These are phyloP conservation scores for Girardinus metallicus DNA, from an alignment of 2,797 vertebrate species.

Conservation along the genomic window DNA sequence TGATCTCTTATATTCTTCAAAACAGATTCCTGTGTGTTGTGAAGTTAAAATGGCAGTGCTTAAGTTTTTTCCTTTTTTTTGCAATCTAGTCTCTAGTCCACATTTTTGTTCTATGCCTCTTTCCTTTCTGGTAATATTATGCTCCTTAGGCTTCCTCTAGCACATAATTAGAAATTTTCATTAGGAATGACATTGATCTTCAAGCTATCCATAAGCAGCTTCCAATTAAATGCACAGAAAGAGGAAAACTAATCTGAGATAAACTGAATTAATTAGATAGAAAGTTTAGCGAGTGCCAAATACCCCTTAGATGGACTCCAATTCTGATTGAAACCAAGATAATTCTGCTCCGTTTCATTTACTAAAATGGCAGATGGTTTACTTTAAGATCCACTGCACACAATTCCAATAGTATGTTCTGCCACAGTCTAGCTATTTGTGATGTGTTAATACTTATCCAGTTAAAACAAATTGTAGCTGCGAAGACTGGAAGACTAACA, in stretches of 20 bases:
- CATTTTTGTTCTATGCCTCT: conserved; percentile 18
- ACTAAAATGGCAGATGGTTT: conserved; percentile 32
- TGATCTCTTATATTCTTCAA: conserved; percentile 27
- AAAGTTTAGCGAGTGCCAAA: conserved; percentile 50
- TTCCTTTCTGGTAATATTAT: conserved; percentile 48
- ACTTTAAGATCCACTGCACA: conserved; percentile 28
- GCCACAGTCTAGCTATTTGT: conserved; percentile 11
- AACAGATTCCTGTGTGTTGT: conserved; percentile 26
- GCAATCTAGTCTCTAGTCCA: conserved; percentile 25
- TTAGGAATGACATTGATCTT: conserved; percentile 65
- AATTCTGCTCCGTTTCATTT: conserved; percentile 27
- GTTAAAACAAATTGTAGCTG: not conserved
- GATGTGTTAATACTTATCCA: conserved; percentile 16
- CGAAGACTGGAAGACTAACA: not conserved
- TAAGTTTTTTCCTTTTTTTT: conserved; percentile 2
- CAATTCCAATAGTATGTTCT: not conserved
- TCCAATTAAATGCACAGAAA: conserved; percentile 60
- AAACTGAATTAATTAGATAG: conserved; percentile 60
- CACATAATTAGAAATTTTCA: conserved; percentile 65
- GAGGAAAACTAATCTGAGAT: conserved; percentile 48
- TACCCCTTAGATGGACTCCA: conserved; percentile 27
- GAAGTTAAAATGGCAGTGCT: conserved; percentile 31
- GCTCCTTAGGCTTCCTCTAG: conserved; percentile 61
- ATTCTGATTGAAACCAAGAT: conserved; percentile 40
- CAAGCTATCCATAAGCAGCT: conserved; percentile 49